A percentile compares a stretch with the other conserved stretches of the same genome.
These are phyloP conservation scores for Calvadosia cruxmelitensis DNA, from an alignment of 30 jellyfish, hydroid and myxozoan genomes.

Conservation along the genomic window DNA sequence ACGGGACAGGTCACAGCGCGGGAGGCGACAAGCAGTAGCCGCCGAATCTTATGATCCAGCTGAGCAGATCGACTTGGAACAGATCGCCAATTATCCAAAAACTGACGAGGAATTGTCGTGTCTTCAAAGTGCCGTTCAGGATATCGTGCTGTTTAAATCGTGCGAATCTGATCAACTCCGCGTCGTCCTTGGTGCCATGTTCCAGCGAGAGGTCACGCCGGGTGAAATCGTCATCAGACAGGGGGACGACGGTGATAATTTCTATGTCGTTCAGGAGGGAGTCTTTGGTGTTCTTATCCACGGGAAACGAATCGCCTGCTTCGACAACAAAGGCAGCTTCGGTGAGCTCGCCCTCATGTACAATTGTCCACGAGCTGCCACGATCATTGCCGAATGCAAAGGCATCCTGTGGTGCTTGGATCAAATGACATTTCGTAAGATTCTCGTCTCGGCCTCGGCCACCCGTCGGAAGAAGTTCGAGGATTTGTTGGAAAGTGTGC, in stretches of 20 bases:
- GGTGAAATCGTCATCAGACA: conserved; percentile 65
- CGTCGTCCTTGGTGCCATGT: conserved; percentile 71
- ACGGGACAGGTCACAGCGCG: conserved; percentile 55
- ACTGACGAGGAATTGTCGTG: conserved; percentile 66
- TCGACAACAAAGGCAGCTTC: conserved; percentile 81
- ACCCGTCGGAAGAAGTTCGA: conserved; percentile 61
- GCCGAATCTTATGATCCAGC: conserved; percentile 97
- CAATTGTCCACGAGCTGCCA: conserved; percentile 95
- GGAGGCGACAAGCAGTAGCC: conserved; percentile 97
- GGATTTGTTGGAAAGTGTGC: conserved; percentile 60
- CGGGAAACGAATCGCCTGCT: conserved; percentile 66
- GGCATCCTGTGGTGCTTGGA: conserved; percentile 95
- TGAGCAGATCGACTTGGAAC: conserved; percentile 41
- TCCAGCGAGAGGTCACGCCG: conserved; percentile 48
- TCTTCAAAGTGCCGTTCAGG: conserved; percentile 65
- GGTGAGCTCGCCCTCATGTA: conserved; percentile 92
- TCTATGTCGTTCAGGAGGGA: conserved; percentile 83
- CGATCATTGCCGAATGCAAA: conserved; percentile 66
- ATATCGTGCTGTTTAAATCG: conserved; percentile 59
- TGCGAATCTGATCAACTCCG: conserved; percentile 54
- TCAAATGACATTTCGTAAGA: conserved; percentile 74
- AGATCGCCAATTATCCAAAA: conserved; percentile 55
- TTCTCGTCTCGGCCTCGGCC: conserved; percentile 90
- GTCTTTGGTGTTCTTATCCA: conserved; percentile 48
- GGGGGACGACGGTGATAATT: conserved; percentile 97